These are phyloP conservation scores for Porites rus DNA, from an alignment of 92 coral and sea anemone genomes.

Conservation along the genomic window DNA sequence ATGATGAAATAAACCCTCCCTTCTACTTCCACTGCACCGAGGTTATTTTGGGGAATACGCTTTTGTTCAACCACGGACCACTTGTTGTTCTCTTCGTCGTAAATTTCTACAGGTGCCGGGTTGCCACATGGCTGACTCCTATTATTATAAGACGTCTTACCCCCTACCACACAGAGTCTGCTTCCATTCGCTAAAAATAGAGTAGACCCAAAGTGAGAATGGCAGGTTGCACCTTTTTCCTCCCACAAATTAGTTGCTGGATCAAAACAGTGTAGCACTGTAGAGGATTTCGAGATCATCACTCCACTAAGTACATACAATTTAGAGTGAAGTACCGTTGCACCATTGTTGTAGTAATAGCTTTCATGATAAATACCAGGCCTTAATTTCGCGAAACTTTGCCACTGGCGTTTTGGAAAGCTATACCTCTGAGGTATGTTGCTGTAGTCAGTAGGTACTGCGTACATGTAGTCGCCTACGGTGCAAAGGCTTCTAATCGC, in stretches of 20 bases:
- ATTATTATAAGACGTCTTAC: no score
- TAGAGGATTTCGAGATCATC: no score
- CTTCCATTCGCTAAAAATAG: not conserved
- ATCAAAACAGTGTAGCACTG: no score
- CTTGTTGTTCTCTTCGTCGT: not conserved
- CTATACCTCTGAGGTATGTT: not conserved
- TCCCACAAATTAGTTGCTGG: no score
- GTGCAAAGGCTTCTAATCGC: not conserved
- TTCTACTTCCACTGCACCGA: slow-evolving; percentile 1
- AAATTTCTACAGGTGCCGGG: not conserved
- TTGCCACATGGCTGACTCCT: no score
- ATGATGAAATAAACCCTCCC: not conserved
- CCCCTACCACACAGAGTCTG: not conserved
- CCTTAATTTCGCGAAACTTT: no score
- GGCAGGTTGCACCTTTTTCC: no score
- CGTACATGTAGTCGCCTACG: not conserved
- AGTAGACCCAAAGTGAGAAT: no score
- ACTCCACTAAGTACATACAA: no score
- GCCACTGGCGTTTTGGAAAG: not conserved
- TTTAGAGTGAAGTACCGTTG: no score
- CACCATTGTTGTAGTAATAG: not conserved
- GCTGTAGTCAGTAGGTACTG: no score
- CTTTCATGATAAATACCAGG: no score
- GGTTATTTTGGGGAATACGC: not conserved
- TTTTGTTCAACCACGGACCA: slow-evolving; percentile 6